Evolutionary conservation across 2,888 invertebrate genomes (phyloP), one percentile per base, ranked within the genome.

Genomic region (Ophonus ardosiacus): DNA sequence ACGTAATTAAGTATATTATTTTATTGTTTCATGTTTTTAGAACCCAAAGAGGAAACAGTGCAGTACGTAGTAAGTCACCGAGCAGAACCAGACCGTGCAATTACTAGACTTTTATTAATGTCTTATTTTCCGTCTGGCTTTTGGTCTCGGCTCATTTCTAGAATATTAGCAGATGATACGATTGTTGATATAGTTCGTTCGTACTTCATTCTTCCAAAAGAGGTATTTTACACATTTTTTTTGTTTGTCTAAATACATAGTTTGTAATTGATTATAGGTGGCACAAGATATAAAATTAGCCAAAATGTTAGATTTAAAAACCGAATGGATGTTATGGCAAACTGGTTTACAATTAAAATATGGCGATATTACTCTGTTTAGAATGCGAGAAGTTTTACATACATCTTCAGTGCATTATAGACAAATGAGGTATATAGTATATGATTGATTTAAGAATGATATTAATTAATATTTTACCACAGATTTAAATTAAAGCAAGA

Each of bases 121-220:
- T 98, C 98, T 0, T 99, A 99, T 92, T 98, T 99, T 90, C 99
- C 99, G 0, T 96, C 97, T 87, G 99, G 99, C 0, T 99, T 99
- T 92, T 99, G 99, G 99, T 97, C 99, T 0, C 93, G 99, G 0
- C 93, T 99, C 21, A 96, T 98, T 86, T 97, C 98, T 0, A 92
- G 99, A n/a, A 94, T 98, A 86, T 92, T 99, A 84, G 98, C 98
- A 0, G 99, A 99, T 90, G 95, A 96, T 87, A 94, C 96, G 43
- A 95, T 98, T 17, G 94, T 96, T 0, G 96, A 96, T 86, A 96
- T 96, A 10, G 95, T 97, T 0, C 93, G 96, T 87, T 93, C 94
- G 0, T 95, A 96, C 87, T 96, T 97, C 88, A 92, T 93, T 7
- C 92, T 95, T 8, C 95, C 96, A 0, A 94, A 95, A 88, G 96